phyloP scores from a whole-genome alignment of 1,140 invertebrate species.

The Hylaeus anthracinus region DNA sequence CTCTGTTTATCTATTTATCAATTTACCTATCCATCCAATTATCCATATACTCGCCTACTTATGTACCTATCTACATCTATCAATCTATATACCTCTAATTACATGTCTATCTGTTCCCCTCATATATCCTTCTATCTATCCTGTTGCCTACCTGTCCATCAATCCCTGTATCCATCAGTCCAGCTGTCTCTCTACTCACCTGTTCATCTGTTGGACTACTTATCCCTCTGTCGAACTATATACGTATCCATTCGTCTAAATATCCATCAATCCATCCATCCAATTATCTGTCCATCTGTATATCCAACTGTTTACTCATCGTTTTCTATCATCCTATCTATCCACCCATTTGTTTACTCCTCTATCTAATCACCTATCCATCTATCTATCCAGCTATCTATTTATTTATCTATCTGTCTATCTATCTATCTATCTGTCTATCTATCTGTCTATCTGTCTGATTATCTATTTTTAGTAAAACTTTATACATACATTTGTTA shows the following conservation, averaged over 20 bases:
- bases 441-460: conserved; percentile 22
- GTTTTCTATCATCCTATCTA: neutral
- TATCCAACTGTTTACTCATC: neutral
- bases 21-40: conserved; percentile 14
- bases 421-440: conserved; percentile 47
- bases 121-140: conserved; percentile 21
- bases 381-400: conserved; percentile 21
- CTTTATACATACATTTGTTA: conserved; percentile 28
- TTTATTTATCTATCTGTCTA: conserved; percentile 44
- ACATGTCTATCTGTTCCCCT: neutral
- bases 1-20: neutral
- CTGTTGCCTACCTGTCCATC: conserved; percentile 37
- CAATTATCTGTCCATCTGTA: conserved; percentile 37
- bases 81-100: neutral
- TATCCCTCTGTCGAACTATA: neutral
- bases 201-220: neutral
- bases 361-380: conserved; percentile 23
- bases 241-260: neutral
- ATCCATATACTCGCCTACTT: conserved; percentile 9
- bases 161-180: neutral
- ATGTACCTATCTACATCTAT: conserved; percentile 25
- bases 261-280: conserved; percentile 15
- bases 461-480: conserved; percentile 28
- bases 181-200: neutral
- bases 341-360: neutral